Base-by-base conservation (phyloP, 1,140 invertebrate genomes). In the Danaus melanippus region DNA sequence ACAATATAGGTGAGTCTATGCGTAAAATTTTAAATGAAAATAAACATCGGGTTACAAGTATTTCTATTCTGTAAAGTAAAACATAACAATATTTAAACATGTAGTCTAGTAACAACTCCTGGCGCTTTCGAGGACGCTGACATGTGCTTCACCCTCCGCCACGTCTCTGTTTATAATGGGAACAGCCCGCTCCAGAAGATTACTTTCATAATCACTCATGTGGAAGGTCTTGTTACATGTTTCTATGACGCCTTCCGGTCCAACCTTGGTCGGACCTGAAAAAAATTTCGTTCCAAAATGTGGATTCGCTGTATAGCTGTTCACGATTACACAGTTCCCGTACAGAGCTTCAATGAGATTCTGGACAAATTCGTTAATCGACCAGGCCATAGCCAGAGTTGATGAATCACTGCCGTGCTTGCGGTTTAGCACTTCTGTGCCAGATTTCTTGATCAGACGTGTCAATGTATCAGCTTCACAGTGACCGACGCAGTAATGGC, bases 231-330 rank as follows among this genome's bases (percentile, higher is more conserved):
- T 60, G 7, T 48, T 57, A 41, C 66, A 72, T 11, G 62, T 63
- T 17, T 66, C 58, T 8, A 63, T 47, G 6, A 80, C 74, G 9
- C 77, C 74, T 45, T 63, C 45, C 8, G 62, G 53, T 2, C 75
- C 74, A 12, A 80, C 60, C 42, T 55, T 65, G 0, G 68, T 67
- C 8, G 75, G 74, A 6, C 74, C 71, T 7, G 74, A 60, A 51
- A 80, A 80, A 59, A 68, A 80, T 62, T 66, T 66, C 0, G 74
- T 75, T 6, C 77, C 78, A 53, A 71, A 80, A 54, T 74, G 51
- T 17, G 70, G 63, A 56, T 80, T 80, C 4, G 67, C 65, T 15
- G 64, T 69, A 50, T 62, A 81, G 12, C 60, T 53, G 45, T 69
- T 67, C 1, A 79, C 67, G 1, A 62, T 42, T 1, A 67, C 63